A percentile compares a stretch with the other conserved stretches of the same genome.
phyloP scores from a whole-genome alignment of 2,888 invertebrate species.

The Urechis unicinctus region DNA sequence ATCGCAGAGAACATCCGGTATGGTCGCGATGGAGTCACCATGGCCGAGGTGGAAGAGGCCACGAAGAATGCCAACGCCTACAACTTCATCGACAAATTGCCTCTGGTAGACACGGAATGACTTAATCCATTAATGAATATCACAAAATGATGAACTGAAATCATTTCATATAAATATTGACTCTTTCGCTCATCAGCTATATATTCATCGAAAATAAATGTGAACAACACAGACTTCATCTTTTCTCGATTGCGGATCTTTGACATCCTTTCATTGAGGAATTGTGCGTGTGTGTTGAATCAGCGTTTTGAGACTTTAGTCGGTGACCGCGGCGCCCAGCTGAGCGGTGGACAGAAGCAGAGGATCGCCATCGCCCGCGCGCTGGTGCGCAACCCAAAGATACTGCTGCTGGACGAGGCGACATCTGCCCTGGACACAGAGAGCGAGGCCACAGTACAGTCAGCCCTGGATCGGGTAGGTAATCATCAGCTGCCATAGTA shows the following conservation, averaged over 20 bases:
- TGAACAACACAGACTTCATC: too few relatives aligned
- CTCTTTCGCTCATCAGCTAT: too few relatives aligned
- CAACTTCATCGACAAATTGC: constrained; percentile 46
- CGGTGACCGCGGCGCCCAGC: constrained; percentile 50
- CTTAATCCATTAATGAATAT: background rate
- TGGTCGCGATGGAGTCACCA: constrained; percentile 41
- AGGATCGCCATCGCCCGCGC: constrained; percentile 55
- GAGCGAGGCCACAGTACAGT: too few relatives aligned
- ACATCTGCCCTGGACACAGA: constrained; percentile 47
- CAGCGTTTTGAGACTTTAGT: constrained; percentile 51
- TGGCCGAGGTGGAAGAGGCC: constrained; percentile 40
- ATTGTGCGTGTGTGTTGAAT: too few relatives aligned
- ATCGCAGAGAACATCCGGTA: constrained; percentile 55
- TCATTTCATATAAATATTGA: too few relatives aligned
- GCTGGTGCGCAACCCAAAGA: constrained; percentile 62
- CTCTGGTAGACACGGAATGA: constrained; percentile 26
- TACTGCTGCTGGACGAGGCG: constrained; percentile 54
- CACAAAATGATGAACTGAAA: too few relatives aligned
- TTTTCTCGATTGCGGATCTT: too few relatives aligned
- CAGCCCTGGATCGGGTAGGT: too few relatives aligned
- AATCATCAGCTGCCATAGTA: too few relatives aligned
- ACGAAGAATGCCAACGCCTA: constrained; percentile 50
- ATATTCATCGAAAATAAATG: too few relatives aligned
- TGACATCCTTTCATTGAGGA: too few relatives aligned
- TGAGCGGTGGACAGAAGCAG: too few relatives aligned